These are phyloP conservation scores for Cyclura pinguis DNA, from an alignment of 2,797 vertebrate genomes.

Conservation along the genomic window DNA sequence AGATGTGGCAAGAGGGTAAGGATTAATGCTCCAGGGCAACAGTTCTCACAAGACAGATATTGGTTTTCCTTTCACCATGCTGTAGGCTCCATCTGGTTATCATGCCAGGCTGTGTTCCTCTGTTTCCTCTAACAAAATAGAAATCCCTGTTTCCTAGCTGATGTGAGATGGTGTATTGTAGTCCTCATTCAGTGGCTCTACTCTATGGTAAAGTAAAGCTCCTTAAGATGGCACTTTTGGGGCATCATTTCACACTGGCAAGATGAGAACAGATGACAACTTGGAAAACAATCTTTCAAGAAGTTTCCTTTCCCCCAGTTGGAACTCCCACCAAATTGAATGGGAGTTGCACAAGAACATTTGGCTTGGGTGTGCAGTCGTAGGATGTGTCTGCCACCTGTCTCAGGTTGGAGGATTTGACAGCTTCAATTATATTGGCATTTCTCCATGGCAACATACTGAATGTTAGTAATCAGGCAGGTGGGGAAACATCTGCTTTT, in stretches of 20 bases:
- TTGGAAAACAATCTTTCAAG: no score
- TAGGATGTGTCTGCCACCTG: background rate
- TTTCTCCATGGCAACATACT: background rate
- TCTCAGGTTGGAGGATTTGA: background rate
- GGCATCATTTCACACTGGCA: background rate
- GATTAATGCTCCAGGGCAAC: no score
- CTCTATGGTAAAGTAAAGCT: no score
- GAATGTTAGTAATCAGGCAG: conserved; percentile 3
- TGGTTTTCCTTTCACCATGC: background rate
- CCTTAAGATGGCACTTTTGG: background rate
- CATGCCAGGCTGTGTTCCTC: background rate
- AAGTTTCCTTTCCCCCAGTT: background rate
- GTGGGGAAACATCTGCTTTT: conserved; percentile 46
- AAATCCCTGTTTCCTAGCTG: background rate
- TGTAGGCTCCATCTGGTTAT: no score
- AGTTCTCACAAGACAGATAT: background rate
- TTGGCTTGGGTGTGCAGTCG: background rate
- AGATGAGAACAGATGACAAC: background rate
- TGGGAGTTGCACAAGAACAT: background rate
- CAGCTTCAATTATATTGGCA: no score
- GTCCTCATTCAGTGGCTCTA: background rate
- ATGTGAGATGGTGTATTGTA: background rate
- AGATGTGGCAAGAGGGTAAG: background rate
- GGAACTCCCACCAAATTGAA: background rate
- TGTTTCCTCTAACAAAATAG: no score